A percentile compares a stretch with the other conserved stretches of the same genome.
phyloP scores from a whole-genome alignment of 2,888 invertebrate species.

The Pyrocoelia pectoralis region DNA sequence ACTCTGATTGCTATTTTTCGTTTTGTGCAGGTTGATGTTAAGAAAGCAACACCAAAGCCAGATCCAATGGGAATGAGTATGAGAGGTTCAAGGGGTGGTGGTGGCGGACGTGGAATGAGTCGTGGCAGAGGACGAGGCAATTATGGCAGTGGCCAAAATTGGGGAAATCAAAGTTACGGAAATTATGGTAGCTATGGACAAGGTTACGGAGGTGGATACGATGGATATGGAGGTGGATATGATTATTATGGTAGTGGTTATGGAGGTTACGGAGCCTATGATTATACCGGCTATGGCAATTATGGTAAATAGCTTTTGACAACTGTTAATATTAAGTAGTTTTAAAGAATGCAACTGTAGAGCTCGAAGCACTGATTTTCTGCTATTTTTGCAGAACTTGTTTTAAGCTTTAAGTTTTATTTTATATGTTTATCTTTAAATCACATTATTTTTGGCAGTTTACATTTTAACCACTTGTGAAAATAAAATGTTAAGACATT shows the following conservation, averaged over 20 bases:
- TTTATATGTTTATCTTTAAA: constrained; percentile 12
- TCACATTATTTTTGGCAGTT: constrained; percentile 4
- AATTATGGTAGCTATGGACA: constrained; percentile 63
- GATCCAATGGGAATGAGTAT: constrained; percentile 72
- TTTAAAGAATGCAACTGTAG: constrained; percentile 6
- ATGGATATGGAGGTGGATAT: constrained; percentile 77
- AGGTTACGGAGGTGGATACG: constrained; percentile 73
- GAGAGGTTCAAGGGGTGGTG: constrained; percentile 72
- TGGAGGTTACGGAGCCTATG: constrained; percentile 81
- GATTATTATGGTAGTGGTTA: constrained; percentile 79
- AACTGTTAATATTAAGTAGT: constrained; percentile 16
- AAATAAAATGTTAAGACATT: constrained; percentile 19
- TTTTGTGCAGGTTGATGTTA: constrained; percentile 80
- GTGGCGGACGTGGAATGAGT: constrained; percentile 63
- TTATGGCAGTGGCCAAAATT: constrained; percentile 71
- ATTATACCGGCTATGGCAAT: constrained; percentile 83
- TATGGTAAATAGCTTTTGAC: constrained; percentile 71
- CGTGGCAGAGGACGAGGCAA: constrained; percentile 77
- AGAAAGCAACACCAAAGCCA: constrained; percentile 92
- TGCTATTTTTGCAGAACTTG: background rate
- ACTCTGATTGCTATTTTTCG: constrained; percentile 21
- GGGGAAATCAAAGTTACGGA: constrained; percentile 70
- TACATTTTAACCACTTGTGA: constrained; percentile 15
- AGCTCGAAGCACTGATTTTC: constrained; percentile 1
- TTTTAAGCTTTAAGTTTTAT: constrained; percentile 12